Base-by-base conservation (phyloP, 2,888 invertebrate species). In the Zelleria hepariella region DNA sequence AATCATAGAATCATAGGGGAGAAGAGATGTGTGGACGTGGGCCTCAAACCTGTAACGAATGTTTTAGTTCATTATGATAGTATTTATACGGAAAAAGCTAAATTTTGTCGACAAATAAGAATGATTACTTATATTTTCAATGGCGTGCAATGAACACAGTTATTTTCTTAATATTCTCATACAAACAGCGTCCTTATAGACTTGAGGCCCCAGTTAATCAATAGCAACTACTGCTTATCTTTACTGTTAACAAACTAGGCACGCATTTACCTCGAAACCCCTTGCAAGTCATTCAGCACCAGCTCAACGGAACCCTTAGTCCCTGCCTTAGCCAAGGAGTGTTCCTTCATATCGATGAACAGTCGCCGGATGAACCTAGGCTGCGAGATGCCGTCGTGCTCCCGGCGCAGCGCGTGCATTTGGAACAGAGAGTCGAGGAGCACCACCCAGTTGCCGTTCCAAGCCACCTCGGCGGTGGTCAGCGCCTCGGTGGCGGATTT, bases 381-480 rank as follows among this genome's bases (percentile, higher is more conserved):
- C 18, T 94, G 82, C 54, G 91, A 84, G 0, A 94, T 81, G 1
- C 90, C 86, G 57, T 93, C 89, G 1, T 91, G 83, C 15, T 91
- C 82, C 54, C 90, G 82, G 26, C 90, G 90, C n/a, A 95, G 70
- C n/a, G 93, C 87, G 58, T 91, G 89, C 61, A 95, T 90, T 80
- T 97, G 97, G 15, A 97, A 77, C 89, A 97, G 91, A 0, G 93
- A 93, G 75, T 97, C 96, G 67, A 97, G 86, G 66, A 95, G 93
- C 2, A 94, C 91, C 0, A 94, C 92, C 96, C 96, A 97, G 73
- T 95, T 94, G 58, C 91, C 90, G 21, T 89, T 86, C 95, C 95
- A 96, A 47, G 75, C 69, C 4, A 91, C 65, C 55, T 74, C 62
- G 23, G 85, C 90, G 49, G 71, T 66, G 0, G 72, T 75, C 6